Conservation (phyloP, 1,140 invertebrate genomes). For the Arion vulgaris region DNA sequence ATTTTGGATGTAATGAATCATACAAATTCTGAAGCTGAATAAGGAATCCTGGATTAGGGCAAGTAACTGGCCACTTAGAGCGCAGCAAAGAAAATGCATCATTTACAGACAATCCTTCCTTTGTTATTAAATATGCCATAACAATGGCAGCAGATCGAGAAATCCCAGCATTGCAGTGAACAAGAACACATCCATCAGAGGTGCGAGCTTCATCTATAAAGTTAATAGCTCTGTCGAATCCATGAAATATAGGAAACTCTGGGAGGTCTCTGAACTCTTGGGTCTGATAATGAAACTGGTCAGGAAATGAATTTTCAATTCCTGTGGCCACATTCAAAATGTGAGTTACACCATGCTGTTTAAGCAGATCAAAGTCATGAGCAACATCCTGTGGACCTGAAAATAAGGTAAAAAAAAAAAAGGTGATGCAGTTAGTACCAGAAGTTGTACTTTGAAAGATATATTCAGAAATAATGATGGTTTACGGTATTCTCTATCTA, state of each 20-base stretch:
- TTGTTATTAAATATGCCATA: conserved; percentile 80
- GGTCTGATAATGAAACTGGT: conserved; percentile 94
- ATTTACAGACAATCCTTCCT: conserved; percentile 91
- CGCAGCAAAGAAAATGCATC: conserved; percentile 91
- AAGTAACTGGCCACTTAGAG: conserved; percentile 90
- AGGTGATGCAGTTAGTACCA: background rate
- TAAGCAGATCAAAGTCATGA: conserved; percentile 88
- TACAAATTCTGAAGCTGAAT: conserved; percentile 91
- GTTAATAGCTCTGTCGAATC: conserved; percentile 95
- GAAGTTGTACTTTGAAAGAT: background rate
- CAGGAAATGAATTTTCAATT: conserved; percentile 98
- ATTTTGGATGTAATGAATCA: conserved; percentile 17
- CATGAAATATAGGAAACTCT: conserved; percentile 91
- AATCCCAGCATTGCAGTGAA: conserved; percentile 70
- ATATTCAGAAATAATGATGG: background rate
- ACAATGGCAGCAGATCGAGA: conserved; percentile 68
- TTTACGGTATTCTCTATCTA: background rate
- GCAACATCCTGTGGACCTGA: conserved; percentile 75
- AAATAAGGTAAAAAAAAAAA: conserved; percentile 28
- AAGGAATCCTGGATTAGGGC: conserved; percentile 95
- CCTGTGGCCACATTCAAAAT: conserved; percentile 97
- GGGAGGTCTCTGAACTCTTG: conserved; percentile 96
- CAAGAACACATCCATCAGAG: conserved; percentile 76
- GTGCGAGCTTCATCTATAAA: conserved; percentile 82
- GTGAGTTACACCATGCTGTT: conserved; percentile 89